Evolutionary conservation across 2,797 vertebrate genomes (phyloP).

Genomic region (Macroramphosus scolopax): DNA sequence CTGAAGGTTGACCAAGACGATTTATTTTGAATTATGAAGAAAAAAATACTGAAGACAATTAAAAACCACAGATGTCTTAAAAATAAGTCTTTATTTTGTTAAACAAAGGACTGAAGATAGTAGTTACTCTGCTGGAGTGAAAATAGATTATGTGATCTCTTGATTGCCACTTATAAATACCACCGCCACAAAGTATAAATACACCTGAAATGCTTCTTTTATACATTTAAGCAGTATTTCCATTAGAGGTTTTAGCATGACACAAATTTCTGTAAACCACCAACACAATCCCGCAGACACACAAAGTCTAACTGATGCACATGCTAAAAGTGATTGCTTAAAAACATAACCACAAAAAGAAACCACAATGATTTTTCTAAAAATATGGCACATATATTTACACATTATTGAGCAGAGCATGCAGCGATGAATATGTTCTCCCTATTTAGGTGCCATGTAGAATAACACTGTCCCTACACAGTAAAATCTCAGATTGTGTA

Average conservation of each 20-base stretch:
- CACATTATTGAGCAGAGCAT: slow-evolving; percentile 54
- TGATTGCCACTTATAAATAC: slow-evolving; percentile 75
- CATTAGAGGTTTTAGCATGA: slow-evolving; percentile 61
- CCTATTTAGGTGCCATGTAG: slow-evolving; percentile 16
- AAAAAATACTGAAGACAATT: too few relatives aligned
- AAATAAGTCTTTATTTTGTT: slow-evolving; percentile 83
- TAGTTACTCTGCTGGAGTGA: slow-evolving; percentile 65
- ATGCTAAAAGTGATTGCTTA: slow-evolving; percentile 64
- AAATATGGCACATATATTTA: slow-evolving; percentile 70
- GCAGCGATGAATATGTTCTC: slow-evolving; percentile 15
- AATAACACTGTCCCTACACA: too few relatives aligned
- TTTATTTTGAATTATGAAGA: slow-evolving; percentile 1
- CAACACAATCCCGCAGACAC: slow-evolving; percentile 50
- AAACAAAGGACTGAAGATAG: slow-evolving; percentile 73
- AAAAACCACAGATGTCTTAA: slow-evolving; percentile 54
- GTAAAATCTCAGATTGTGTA: too few relatives aligned
- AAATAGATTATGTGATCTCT: slow-evolving; percentile 62
- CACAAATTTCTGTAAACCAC: slow-evolving; percentile 68
- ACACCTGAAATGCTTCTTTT: slow-evolving; percentile 74
- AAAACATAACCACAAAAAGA: slow-evolving; percentile 40
- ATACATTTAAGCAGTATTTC: slow-evolving; percentile 65
- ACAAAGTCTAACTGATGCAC: slow-evolving; percentile 46
- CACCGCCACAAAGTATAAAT: slow-evolving; percentile 79
- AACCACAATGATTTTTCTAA: slow-evolving; percentile 38
- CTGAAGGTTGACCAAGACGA: not conserved